Base-by-base conservation (phyloP, 1,140 invertebrate genomes). In the Radopholus similis region DNA sequence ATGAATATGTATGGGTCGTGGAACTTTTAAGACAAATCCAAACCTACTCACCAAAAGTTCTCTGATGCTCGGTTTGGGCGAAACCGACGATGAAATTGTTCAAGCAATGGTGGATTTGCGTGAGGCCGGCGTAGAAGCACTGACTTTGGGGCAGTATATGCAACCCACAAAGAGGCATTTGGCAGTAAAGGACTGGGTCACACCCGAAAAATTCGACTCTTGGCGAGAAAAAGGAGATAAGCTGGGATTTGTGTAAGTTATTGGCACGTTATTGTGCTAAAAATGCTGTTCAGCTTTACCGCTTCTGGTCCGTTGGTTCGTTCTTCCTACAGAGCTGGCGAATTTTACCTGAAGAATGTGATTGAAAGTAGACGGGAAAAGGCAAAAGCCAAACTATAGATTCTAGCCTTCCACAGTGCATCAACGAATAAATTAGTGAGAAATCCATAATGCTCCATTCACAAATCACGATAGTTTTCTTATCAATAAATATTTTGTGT, bases 81-180 rank as follows among this genome's bases (percentile, higher is more conserved):
- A 99, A 86, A 91, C 89, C 1, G 93, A 97, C 81, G 87, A 89
- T 59, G 89, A 97, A 87, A 86, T 97, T 8, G 85, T 89, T 77
- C 88, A 91, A 85, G 92, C 93, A 8, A 87, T 97, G 86, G 87
- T 87, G 85, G 89, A 78, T 65, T 49, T 78, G 2, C 64, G 78
- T 66, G 81, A 84, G 18, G 88, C 85, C 35, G 89, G 89, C 30
- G 95, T 98, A 0, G 94, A 97, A 81, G 96, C 93, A 83, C 76
- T 99, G 0, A 99, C 96, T 1, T 84, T 99, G 6, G 96, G 96
- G 0, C 96, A 99, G 83, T 99, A 99, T 83, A 98, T 99, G 93
- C 95, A 98, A 83, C 95, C 95, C 0, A 66, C 64, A 37, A 66
- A 66, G 9, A n/a, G 64, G 21, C 95, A 99, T 85, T 71, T 76